phyloP scores from a whole-genome alignment of 2,888 invertebrate species.

The Heliconius aoede region DNA sequence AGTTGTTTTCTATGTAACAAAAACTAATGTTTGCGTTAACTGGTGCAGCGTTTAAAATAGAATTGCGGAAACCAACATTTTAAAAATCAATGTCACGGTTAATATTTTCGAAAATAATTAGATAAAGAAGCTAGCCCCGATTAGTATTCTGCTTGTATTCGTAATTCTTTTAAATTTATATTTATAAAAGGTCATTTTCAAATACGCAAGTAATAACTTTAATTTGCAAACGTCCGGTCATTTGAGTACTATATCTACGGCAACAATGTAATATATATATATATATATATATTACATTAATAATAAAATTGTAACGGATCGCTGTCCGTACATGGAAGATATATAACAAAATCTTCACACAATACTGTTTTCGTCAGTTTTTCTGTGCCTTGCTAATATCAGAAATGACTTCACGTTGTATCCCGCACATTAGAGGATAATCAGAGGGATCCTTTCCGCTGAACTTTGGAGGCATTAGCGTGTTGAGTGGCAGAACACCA shows the following conservation, averaged over 20 bases:
- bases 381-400: background rate
- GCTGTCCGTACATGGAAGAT: too few species aligned
- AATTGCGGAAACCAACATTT: slow-evolving; percentile 5
- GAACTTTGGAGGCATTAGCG: too few species aligned
- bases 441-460: background rate
- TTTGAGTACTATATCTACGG: background rate
- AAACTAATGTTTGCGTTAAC: background rate
- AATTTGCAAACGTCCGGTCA: slow-evolving; percentile 7
- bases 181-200: slow-evolving; percentile 3
- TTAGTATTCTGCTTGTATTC: slow-evolving; percentile 17
- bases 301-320: too few species aligned
- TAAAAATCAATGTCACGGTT: background rate
- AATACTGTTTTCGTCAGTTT: background rate
- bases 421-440: background rate
- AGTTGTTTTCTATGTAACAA: background rate
- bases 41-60: background rate
- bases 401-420: background rate
- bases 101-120: slow-evolving; percentile 2
- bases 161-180: background rate
- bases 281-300: too few species aligned
- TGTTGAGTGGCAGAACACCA: background rate
- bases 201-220: background rate
- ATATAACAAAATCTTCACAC: too few species aligned
- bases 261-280: too few species aligned
- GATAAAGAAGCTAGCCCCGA: background rate